Evolutionary conservation across 2,888 invertebrate genomes (phyloP), one percentile per base, ranked within the genome.

Genomic region (Phymatocera aterrima): DNA sequence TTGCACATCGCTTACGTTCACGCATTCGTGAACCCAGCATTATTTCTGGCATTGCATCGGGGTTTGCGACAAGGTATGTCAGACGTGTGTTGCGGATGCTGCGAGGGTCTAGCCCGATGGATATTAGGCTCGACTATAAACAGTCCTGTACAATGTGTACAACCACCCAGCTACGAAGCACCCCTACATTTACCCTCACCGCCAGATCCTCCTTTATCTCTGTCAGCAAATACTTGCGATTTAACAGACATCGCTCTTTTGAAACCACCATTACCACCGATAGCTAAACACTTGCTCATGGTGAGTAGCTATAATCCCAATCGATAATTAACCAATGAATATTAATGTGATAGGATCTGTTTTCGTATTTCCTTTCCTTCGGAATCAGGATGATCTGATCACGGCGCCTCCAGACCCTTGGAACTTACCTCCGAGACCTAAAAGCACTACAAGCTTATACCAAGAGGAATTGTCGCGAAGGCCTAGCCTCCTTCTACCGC

Each of bases 1-100:
- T 93, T 97, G 85, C 96, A 96, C 93, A 96, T 96, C 91, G 96
- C 96, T 83, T 96, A 96, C 92, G 95, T 96, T 83, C 97, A 97
- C 91, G 96, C 96, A 46, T 96, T 96, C 85, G 95, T 96, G 83
- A 96, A 96, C 88, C 96, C 96, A 2, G 93, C 95, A 48, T 92
- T 96, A 83, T 96, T 96, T 91, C 93, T 97, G 90, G 94, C 95
- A 72, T 92, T 96, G 78, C 96, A 96, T 88, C 93, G 95, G 43
- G 96, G 96, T 2, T 92, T 96, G 80, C 92, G 96, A 21, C 92
- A 94, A 77, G 96, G 96, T 0, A 92, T 94, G 51, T 91, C 95
- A 74, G 95, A 95, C 88, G 91, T 95, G 57, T 95, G 96, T 91
- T 96, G 96, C 91, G 95, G 96, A 65, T 94, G 94, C 89, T 94